Evolutionary conservation across 2,113 vertebrate species (phyloP).

Genomic region (Meriones unguiculatus): DNA sequence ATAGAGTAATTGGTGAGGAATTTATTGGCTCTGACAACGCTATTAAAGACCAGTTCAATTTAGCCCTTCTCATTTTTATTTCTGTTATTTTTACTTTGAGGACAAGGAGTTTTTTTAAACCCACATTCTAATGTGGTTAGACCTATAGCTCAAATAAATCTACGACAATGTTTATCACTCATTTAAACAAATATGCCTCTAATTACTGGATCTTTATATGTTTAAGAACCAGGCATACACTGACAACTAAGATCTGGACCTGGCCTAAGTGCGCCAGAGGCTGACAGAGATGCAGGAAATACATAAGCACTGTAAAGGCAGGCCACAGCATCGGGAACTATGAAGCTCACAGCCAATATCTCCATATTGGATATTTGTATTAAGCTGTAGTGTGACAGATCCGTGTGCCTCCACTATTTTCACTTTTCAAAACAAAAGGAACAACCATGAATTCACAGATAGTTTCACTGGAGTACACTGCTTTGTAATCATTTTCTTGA

Average conservation of each 20-base stretch:
- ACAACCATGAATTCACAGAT: not conserved
- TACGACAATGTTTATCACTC: not conserved
- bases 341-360: not conserved
- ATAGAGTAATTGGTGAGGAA: conserved; percentile 68
- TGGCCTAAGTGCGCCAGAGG: not conserved
- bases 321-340: not conserved
- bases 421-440: conserved; percentile 36
- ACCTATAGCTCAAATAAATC: conserved; percentile 21
- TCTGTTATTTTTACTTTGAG: conserved; percentile 68
- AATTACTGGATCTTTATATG: not conserved
- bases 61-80: conserved; percentile 53
- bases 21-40: conserved; percentile 68
- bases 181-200: conserved; percentile 39
- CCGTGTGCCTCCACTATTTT: not conserved
- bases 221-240: not conserved
- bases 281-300: not conserved
- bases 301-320: not conserved
- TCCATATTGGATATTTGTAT: not conserved
- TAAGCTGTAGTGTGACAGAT: not conserved
- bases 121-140: conserved; percentile 30
- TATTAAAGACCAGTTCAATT: conserved; percentile 62
- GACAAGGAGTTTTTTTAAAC: conserved; percentile 35
- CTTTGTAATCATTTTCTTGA: not conserved
- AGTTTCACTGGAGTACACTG: not conserved
- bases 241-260: not conserved